These are phyloP conservation scores for Tupaia chinensis DNA, from an alignment of 2,113 vertebrate species.

Conservation along the genomic window DNA sequence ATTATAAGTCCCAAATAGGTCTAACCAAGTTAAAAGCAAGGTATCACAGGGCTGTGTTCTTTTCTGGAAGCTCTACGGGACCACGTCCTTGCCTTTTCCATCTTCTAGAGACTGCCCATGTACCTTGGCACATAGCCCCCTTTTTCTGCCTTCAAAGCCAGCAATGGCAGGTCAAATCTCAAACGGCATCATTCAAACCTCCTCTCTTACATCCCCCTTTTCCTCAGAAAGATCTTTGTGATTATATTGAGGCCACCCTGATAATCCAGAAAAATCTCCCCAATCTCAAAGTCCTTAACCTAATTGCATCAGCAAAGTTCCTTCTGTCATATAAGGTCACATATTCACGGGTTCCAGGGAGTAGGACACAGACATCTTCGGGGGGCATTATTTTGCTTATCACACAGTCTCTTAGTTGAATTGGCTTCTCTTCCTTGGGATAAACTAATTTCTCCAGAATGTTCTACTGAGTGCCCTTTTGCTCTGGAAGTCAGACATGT, in stretches of 20 bases:
- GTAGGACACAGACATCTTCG: background rate
- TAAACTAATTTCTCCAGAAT: slow-evolving; percentile 26
- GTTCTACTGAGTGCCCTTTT: background rate
- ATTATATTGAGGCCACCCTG: background rate
- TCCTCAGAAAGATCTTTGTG: background rate
- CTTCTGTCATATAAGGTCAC: background rate
- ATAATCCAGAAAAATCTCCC: background rate
- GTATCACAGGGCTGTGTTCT: background rate
- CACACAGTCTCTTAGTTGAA: slow-evolving; percentile 24
- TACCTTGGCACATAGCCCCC: background rate
- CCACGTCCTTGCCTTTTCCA: background rate
- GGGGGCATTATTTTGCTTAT: background rate
- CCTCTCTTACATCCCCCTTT: background rate
- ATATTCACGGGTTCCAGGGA: background rate
- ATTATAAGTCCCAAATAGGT: slow-evolving; percentile 24
- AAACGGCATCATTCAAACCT: background rate
- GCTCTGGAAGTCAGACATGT: background rate
- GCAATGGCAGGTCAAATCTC: background rate
- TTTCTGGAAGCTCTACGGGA: background rate
- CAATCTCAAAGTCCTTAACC: slow-evolving; percentile 1
- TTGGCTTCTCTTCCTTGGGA: slow-evolving; percentile 46
- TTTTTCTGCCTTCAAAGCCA: slow-evolving; percentile 6
- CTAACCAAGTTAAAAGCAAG: background rate
- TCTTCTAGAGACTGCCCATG: background rate
- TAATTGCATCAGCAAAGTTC: background rate